Evolutionary conservation across 2,888 invertebrate species (phyloP), one percentile per base, ranked within the genome.

Genomic region (Drosophila mimetica): DNA sequence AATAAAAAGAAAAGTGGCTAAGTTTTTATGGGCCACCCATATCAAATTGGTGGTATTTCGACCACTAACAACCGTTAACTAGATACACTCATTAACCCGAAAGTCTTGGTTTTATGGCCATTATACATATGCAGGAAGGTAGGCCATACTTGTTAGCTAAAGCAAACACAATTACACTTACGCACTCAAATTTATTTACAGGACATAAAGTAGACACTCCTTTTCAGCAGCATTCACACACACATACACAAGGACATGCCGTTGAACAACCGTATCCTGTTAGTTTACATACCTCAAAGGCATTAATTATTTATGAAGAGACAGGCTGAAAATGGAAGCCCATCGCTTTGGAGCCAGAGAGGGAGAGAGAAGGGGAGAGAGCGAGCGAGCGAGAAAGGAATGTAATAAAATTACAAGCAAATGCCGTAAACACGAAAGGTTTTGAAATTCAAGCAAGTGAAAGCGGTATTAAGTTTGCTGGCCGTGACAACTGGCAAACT

Each of bases 221-320:
- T 67, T 66, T 65, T 50, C 36, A 30, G 44, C 25, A 25, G 69
- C 55, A n/a, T n/a, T n/a, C n/a, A 42, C 18, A 54, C 42, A 44
- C 42, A 42, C 22, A 9, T 39, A 44, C 41, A 37, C 16, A 46
- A 9, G 47, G 30, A 50, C 30, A 11, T 28, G 25, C 39, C 51
- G 44, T 55, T 32, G 58, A 16, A 59, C 32, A 57, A 41, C 58
- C 57, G 47, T 53, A 71, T 72, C 55, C 46, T 60, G 55, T 55
- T 50, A 73, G 69, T 61, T 76, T 66, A 74, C 73, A 80, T 77
- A 76, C 71, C 71, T 71, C 51, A 42, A 37, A 60, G 79, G 61
- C 87, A 85, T 86, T 85, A 67, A 82, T 81, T 82, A 87, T 85
- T 85, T 82, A 87, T 79, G 71, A 87, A 85, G 66, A 53, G 63